Base-by-base conservation (phyloP, 2,888 invertebrate species). In the Xylota segnis region DNA sequence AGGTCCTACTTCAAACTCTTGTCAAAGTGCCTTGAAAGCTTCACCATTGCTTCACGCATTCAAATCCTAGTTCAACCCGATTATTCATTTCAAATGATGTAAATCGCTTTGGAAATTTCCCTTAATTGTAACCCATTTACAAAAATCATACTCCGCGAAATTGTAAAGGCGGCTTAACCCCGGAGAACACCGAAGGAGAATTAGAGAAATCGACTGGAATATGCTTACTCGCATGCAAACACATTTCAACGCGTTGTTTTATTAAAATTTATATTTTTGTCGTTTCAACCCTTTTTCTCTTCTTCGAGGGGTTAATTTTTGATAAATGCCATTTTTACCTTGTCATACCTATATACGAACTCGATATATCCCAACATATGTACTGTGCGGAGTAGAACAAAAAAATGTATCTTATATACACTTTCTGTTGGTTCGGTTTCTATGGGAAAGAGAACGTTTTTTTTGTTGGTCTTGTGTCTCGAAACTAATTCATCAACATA, bases 401-500 rank as follows among this genome's bases (percentile, higher is more conserved):
- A 40, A 37, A 37, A n/a, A 27, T 74, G 68, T 63, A 50, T 50
- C 63, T 34, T 7, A 9, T 37, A 12, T 37, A 9, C n/a, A n/a
- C 10, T 37, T 37, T 58, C 50, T 78, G 43, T 56, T 82, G 86
- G 65, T 82, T 82, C 32, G 71, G 86, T 86, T 86, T 86, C 86
- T 77, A 86, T 86, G 86, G 86, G 63, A 65, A 58, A 58, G 47
- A 18, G 63, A 72, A 34, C 23, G 23, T 23, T 9, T 65, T 45
- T 61, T 52, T 50, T 47, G 37, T 66, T 37, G 27, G 37, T 56
- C 23, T 59, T 40, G 61, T 47, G 71, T 82, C 72, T 82, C 71
- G 58, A 82, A 82, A 82, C 82, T 82, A 86, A 86, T 82, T 86
- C 86, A 86, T 86, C 86, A 86, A 82, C 86, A 74, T 82, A 86